phyloP scores from a whole-genome alignment of 2,797 vertebrate species.

The Cirrhinus molitorella region DNA sequence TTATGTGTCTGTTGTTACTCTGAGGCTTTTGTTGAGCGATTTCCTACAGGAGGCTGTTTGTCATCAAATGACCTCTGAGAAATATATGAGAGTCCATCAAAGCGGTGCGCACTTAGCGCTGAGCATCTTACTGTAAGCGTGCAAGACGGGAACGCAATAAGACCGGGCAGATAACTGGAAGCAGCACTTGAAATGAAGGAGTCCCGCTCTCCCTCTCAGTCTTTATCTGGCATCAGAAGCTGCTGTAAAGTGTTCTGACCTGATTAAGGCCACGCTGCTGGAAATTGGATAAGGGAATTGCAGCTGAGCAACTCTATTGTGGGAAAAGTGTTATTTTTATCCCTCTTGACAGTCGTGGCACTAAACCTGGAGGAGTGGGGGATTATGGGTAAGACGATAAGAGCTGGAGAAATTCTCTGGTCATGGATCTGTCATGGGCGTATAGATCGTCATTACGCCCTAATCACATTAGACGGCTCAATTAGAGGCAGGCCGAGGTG shows the following conservation, averaged over 20 bases:
- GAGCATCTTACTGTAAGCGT: background rate
- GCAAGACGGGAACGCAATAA: background rate
- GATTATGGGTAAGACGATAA: constrained; percentile 37
- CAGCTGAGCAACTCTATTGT: constrained; percentile 68
- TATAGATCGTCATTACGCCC: constrained; percentile 59
- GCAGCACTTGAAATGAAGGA: background rate
- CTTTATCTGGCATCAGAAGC: constrained; percentile 19
- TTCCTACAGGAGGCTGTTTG: background rate
- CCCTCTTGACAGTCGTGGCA: constrained; percentile 50
- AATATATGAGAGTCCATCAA: background rate
- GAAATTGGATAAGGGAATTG: constrained; percentile 69
- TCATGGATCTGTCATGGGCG: constrained; percentile 51
- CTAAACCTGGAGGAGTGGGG: constrained; percentile 59
- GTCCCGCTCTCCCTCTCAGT: background rate
- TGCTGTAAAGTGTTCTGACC: constrained; percentile 72
- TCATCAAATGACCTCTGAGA: background rate
- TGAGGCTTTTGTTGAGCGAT: background rate
- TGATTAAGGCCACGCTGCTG: constrained; percentile 68
- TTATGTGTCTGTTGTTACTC: background rate
- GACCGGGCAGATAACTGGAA: constrained; percentile 3
- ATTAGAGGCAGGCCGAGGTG: constrained; percentile 59
- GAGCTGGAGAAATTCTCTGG: constrained; percentile 16
- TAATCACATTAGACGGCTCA: constrained; percentile 59
- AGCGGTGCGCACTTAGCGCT: background rate
- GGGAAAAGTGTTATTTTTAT: constrained; percentile 62